Evolutionary conservation across 2,888 invertebrate species (phyloP).

Genomic region (Archaeoteleia sp.): DNA sequence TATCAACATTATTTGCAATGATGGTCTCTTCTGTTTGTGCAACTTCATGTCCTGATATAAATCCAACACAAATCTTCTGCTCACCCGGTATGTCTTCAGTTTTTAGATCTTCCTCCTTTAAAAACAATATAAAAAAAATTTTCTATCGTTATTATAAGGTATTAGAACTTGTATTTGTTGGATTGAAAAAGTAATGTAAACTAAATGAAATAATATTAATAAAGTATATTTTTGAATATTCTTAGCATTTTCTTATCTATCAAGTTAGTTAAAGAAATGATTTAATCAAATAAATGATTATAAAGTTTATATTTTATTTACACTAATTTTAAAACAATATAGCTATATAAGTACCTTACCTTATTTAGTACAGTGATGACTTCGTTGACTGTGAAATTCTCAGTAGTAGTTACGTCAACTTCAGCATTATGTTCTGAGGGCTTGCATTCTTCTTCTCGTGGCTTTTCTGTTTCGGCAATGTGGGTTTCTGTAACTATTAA

Average conservation of each 20-base stretch:
- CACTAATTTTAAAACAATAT: slow-evolving; percentile 27
- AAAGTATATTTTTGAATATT: too few relatives aligned
- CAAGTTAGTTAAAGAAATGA: too few relatives aligned
- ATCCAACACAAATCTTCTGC: slow-evolving; percentile 57
- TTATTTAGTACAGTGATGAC: slow-evolving; percentile 62
- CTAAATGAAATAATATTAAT: too few relatives aligned
- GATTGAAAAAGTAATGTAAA: too few relatives aligned
- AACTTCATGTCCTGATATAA: slow-evolving; percentile 66
- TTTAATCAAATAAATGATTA: not conserved
- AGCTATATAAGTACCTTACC: too few relatives aligned
- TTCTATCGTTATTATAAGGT: too few relatives aligned
- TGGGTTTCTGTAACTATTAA: slow-evolving; percentile 73
- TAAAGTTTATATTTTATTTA: slow-evolving; percentile 1
- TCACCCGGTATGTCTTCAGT: slow-evolving; percentile 58
- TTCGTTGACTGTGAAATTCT: slow-evolving; percentile 66
- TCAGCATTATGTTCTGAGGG: slow-evolving; percentile 66
- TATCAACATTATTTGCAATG: slow-evolving; percentile 59
- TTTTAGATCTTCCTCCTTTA: slow-evolving; percentile 60
- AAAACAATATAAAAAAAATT: slow-evolving; percentile 14
- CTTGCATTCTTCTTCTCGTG: slow-evolving; percentile 73
- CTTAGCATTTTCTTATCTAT: too few relatives aligned
- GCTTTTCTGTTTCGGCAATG: slow-evolving; percentile 75
- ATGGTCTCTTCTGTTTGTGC: slow-evolving; percentile 68
- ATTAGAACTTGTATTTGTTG: too few relatives aligned
- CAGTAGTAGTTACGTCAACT: slow-evolving; percentile 61